These are phyloP conservation scores for Xylophagus ater DNA, from an alignment of 2,888 invertebrate species.

Conservation along the genomic window DNA sequence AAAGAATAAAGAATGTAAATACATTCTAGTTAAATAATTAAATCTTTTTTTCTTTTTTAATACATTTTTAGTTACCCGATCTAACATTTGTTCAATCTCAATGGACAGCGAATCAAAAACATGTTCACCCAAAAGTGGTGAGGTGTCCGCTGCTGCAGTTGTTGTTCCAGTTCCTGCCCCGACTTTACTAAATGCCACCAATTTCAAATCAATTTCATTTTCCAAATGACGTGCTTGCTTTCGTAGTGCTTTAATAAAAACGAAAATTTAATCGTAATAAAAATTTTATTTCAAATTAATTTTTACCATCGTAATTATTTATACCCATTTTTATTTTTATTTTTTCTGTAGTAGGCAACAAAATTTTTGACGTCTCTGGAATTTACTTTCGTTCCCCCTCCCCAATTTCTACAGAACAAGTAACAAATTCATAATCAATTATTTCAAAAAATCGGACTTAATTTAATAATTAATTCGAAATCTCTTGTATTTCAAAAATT, in stretches of 20 bases:
- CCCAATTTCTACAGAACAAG: neutral
- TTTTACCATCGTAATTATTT: conserved; percentile 31
- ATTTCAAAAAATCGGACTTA: too few species aligned
- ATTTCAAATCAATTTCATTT: conserved; percentile 92
- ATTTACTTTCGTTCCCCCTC: neutral
- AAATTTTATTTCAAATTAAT: too few species aligned
- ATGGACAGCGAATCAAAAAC: conserved; percentile 86
- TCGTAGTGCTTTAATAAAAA: conserved; percentile 58
- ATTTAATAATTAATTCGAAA: too few species aligned
- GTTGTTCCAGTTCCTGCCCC: conserved; percentile 55
- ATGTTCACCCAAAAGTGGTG: conserved; percentile 80
- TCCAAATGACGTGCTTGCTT: conserved; percentile 89
- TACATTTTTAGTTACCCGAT: conserved; percentile 59
- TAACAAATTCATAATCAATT: neutral
- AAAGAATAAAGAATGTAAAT: conserved; percentile 12
- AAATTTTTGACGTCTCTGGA: conserved; percentile 1
- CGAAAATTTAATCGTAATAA: neutral
- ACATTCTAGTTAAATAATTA: neutral
- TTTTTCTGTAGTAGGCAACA: too few species aligned
- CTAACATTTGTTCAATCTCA: conserved; percentile 80
- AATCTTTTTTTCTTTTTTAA: neutral
- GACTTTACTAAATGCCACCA: conserved; percentile 91
- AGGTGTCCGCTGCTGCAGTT: conserved; percentile 50
- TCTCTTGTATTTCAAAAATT: too few species aligned
- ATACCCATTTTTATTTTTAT: conserved; percentile 28